Evolutionary conservation across 2,888 invertebrate genomes (phyloP), one percentile per base, ranked within the genome.

Genomic region (Dasypogon diadema): DNA sequence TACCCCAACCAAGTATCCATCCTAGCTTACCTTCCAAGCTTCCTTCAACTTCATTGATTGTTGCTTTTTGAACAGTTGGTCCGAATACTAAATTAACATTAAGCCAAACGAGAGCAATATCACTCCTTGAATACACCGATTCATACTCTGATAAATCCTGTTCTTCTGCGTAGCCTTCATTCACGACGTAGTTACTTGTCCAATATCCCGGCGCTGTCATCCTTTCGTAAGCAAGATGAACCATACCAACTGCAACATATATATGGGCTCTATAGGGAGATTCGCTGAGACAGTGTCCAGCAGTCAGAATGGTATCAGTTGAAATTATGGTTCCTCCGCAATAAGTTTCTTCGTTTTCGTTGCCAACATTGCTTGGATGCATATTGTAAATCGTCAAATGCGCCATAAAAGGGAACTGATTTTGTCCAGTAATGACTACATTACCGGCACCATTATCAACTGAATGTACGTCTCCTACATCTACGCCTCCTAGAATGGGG

Each of bases 261-360:
- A 30, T 30, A 3, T 30, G 3, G 3, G 30, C 4, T 30, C 8
- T 30, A 14, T 10, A 30, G 2, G 16, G 8, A 30, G 30, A 14
- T n/a, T 30, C 16, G 5, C n/a, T 2, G 10, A 70, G 10, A 79
- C 89, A 89, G 80, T 89, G 89, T 2, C 89, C 89, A n/a, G 89
- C 89, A 1, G 89, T 89, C 2, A 89, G 65, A 1, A 87, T 83
- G 8, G 21, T n/a, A 65, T 88, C 86, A 16, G 80, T 79, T 26
- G 85, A 84, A 21, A 89, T 82, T 14, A 89, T 87, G 2, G 87
- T 80, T 0, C 87, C 89, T 0, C 89, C 89, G 78, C 89, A 89
- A 0, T 84, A 80, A 77, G 8, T 5, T 5, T 3, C 8, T 8
- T 24, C n/a, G 14, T 6, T 14, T 22, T 22, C 8, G 8, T 2